Percentiles rank a stretch among this genome's conserved stretches.
Conservation (phyloP, 2,113 vertebrate genomes). For the Lagenorhynchus albirostris region DNA sequence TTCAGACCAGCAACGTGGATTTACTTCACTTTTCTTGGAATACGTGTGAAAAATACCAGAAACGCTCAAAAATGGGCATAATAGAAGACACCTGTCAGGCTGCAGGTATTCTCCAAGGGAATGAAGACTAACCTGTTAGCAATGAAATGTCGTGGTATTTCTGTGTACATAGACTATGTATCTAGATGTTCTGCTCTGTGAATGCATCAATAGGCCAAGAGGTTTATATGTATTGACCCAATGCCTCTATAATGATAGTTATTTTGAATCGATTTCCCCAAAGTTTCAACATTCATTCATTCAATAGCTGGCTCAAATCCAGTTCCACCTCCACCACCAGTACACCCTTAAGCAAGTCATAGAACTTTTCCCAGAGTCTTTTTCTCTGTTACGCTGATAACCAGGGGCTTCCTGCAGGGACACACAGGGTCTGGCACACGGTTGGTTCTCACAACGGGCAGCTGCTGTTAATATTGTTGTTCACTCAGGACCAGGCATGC, state of each 20-base stretch:
- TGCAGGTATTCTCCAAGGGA: not conserved
- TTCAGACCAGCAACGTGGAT: not conserved
- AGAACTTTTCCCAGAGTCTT: not conserved
- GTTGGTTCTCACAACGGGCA: not conserved
- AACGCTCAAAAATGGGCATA: not conserved
- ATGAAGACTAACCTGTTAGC: not conserved
- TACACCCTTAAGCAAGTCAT: too few species aligned
- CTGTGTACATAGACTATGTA: not conserved
- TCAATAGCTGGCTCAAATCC: not conserved
- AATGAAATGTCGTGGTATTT: not conserved
- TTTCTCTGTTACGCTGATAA: fast-evolving
- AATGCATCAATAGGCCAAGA: not conserved
- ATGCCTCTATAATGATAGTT: not conserved
- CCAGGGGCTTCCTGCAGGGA: not conserved
- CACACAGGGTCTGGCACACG: fast-evolving
- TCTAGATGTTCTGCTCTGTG: fast-evolving
- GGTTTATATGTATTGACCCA: not conserved
- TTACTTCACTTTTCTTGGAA: not conserved
- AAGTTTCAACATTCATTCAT: not conserved
- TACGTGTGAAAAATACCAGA: not conserved
- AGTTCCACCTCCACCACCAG: fast-evolving
- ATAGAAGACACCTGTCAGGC: not conserved
- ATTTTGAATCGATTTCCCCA: not conserved
- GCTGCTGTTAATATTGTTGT: too few species aligned
- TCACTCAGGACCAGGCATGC: not conserved